Evolutionary conservation across 2,113 vertebrate genomes (phyloP).

Genomic region (Callipepla squamata): DNA sequence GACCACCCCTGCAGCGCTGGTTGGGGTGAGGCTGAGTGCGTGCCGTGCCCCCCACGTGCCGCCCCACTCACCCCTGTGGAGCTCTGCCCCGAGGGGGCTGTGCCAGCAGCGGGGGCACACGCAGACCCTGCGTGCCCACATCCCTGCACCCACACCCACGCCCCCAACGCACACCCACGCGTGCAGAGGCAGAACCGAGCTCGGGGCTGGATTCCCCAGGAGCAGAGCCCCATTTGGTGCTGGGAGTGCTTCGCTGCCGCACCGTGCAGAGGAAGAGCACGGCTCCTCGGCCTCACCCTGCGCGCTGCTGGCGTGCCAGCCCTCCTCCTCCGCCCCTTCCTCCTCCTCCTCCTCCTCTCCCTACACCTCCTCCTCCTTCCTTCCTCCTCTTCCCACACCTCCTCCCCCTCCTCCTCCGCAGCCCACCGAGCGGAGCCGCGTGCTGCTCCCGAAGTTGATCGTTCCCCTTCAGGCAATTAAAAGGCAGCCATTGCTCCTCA

Average conservation of each 20-base stretch:
- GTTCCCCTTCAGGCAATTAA: constrained; percentile 75
- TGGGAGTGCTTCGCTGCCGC: not conserved
- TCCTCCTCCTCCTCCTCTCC: not conserved
- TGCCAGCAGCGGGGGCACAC: too few relatives aligned
- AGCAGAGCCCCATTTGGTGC: not conserved
- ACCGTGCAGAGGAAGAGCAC: not conserved
- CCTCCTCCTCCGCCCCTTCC: not conserved
- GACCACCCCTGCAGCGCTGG: not conserved
- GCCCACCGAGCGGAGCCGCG: constrained; percentile 9
- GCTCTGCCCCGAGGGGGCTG: not conserved
- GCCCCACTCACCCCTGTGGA: not conserved
- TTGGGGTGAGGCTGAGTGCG: not conserved
- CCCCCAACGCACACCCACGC: not conserved
- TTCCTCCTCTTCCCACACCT: not conserved
- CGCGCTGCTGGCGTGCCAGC: not conserved
- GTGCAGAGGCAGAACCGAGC: not conserved
- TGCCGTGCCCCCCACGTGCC: rapidly evolving
- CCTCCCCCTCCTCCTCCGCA: not conserved
- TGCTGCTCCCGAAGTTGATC: constrained; percentile 42
- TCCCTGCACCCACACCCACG: not conserved
- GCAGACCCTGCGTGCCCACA: not conserved
- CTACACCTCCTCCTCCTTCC: not conserved
- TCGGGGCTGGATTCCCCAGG: constrained; percentile 49
- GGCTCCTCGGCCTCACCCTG: not conserved
- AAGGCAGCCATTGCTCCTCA: constrained; percentile 79